Percentiles rank a stretch among this genome's conserved stretches.
Conservation (phyloP, 2,113 vertebrate genomes). For the Fukomys damarensis region DNA sequence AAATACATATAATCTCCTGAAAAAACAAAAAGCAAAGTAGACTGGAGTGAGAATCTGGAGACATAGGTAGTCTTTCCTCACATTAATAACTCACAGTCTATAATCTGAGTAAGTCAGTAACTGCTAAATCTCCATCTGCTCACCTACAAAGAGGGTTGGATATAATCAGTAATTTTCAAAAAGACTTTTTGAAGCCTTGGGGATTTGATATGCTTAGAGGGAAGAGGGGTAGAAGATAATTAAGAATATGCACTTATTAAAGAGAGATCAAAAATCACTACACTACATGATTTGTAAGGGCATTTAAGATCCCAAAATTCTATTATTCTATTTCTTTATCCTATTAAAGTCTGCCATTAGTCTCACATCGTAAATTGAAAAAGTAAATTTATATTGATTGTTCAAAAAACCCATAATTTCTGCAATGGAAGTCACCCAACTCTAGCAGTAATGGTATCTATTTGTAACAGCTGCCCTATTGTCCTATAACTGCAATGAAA, state of each 20-base stretch:
- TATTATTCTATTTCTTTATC: constrained; percentile 11
- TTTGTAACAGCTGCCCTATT: neutral
- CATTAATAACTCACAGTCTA: neutral
- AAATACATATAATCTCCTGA: constrained; percentile 9
- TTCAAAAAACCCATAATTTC: neutral
- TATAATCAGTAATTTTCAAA: constrained; percentile 35
- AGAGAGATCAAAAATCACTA: constrained; percentile 44
- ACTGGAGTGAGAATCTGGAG: neutral
- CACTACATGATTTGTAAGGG: neutral
- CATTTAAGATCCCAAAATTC: constrained; percentile 6
- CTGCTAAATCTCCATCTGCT: neutral
- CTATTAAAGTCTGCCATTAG: neutral
- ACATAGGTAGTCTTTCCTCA: neutral
- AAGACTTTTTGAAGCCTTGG: neutral
- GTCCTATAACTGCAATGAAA: neutral
- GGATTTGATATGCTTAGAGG: neutral
- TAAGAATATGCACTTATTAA: constrained; percentile 39
- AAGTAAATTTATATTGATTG: constrained; percentile 1
- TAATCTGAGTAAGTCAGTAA: neutral
- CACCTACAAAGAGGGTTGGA: neutral
- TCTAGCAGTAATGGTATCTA: neutral
- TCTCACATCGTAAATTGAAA: constrained; percentile 35
- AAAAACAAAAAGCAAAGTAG: neutral
- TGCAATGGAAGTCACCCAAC: neutral
- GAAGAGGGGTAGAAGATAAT: neutral